Conservation (phyloP, 2,113 vertebrate species). For the Psephotus haematonotus region DNA sequence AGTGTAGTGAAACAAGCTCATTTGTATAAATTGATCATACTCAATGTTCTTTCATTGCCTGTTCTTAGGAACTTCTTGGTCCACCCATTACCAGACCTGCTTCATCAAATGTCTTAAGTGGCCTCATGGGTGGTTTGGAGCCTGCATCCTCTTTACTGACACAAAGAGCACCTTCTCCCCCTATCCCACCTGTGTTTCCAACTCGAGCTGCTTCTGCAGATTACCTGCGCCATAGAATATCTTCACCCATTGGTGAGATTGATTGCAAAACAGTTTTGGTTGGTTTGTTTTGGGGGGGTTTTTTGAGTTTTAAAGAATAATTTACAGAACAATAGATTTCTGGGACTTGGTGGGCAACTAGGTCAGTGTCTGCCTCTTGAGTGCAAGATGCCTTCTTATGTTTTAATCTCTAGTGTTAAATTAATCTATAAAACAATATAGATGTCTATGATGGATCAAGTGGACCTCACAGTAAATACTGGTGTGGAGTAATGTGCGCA, state of each 20-base stretch:
- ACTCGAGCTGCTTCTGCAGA: conserved; percentile 88
- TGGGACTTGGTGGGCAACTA: not conserved
- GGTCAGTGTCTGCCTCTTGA: not conserved
- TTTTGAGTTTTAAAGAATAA: not conserved
- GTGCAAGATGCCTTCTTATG: not conserved
- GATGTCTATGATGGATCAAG: not conserved
- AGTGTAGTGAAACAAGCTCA: not conserved
- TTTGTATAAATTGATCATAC: not conserved
- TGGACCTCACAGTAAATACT: not conserved
- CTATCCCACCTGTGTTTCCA: conserved; percentile 81
- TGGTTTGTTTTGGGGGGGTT: not conserved
- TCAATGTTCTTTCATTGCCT: not conserved
- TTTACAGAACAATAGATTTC: not conserved
- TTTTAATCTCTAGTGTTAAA: not conserved
- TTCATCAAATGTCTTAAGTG: conserved; percentile 83
- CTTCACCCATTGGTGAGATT: conserved; percentile 78
- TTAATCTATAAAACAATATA: not conserved
- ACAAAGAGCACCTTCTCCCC: conserved; percentile 88
- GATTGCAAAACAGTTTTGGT: not conserved
- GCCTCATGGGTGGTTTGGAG: conserved; percentile 85
- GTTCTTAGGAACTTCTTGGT: conserved; percentile 86
- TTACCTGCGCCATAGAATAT: conserved; percentile 85
- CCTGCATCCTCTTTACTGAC: conserved; percentile 76
- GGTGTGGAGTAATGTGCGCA: not conserved
- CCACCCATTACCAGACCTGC: conserved; percentile 77